These are phyloP conservation scores for Dryococelus australis DNA, from an alignment of 2,888 invertebrate genomes.

Conservation along the genomic window DNA sequence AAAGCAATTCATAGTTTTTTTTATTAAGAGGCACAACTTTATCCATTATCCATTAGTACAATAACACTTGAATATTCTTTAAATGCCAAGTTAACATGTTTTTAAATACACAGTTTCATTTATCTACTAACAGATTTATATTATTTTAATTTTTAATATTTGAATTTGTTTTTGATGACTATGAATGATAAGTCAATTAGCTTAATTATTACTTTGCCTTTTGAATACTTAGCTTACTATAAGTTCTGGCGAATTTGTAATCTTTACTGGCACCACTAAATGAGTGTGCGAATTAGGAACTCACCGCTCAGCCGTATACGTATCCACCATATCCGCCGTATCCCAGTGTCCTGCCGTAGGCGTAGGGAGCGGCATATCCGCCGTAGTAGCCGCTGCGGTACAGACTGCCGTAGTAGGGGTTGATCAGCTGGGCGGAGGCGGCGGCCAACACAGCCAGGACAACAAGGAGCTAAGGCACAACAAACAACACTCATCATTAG, in stretches of 20 bases:
- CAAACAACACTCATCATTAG: background rate
- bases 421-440: background rate
- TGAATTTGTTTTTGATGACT: no score
- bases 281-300: background rate
- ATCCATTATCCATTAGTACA: background rate
- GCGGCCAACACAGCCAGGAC: background rate
- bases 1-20: background rate
- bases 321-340: background rate
- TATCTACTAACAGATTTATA: no score
- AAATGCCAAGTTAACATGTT: no score
- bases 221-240: no score
- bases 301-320: background rate
- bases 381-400: conserved; percentile 5
- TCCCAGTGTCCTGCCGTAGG: background rate
- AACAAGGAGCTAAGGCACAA: background rate
- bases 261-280: no score
- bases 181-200: no score
- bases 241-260: no score
- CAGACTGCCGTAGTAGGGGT: background rate
- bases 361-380: background rate
- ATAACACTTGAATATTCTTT: no score
- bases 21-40: background rate
- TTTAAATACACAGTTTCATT: no score
- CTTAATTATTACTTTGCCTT: no score
- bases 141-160: no score